Percentiles rank a stretch among this genome's conserved stretches.
These are phyloP conservation scores for Sesia bembeciformis DNA, from an alignment of 2,888 invertebrate species.

Conservation along the genomic window DNA sequence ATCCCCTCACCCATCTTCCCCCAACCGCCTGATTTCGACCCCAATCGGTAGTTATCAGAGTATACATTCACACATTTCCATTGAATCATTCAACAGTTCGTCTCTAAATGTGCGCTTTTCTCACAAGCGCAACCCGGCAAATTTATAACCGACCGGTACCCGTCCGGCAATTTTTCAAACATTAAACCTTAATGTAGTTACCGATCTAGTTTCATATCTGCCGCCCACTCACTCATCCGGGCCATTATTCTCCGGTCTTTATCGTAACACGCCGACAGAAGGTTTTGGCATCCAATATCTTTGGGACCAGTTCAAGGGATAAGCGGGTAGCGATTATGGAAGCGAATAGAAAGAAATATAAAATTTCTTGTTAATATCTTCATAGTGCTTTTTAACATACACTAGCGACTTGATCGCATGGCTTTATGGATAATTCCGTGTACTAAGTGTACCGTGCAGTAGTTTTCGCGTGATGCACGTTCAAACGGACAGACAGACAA, in stretches of 20 bases:
- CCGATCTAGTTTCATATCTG: slow-evolving; percentile 31
- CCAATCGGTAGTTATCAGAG: no score
- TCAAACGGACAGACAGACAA: no score
- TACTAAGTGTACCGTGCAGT: not conserved
- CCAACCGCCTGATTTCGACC: no score
- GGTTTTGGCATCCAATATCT: slow-evolving; percentile 52
- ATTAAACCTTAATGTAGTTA: slow-evolving; percentile 18
- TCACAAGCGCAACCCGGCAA: not conserved
- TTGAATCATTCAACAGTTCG: no score
- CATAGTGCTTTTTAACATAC: no score
- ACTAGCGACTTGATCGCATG: no score
- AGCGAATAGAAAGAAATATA: not conserved
- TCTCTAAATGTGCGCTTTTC: not conserved
- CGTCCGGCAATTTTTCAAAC: slow-evolving; percentile 20
- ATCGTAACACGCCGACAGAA: slow-evolving; percentile 51
- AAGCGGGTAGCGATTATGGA: not conserved
- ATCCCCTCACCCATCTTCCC: no score
- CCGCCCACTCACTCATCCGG: slow-evolving; percentile 28
- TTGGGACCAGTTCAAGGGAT: not conserved
- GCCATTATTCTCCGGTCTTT: slow-evolving; percentile 48
- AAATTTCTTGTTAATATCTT: no score
- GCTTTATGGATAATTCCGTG: no score
- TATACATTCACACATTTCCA: no score
- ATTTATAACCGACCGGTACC: not conserved
- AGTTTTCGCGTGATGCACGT: no score